Evolutionary conservation across 2,113 vertebrate species (phyloP).

Genomic region (Callopanchax toddi): DNA sequence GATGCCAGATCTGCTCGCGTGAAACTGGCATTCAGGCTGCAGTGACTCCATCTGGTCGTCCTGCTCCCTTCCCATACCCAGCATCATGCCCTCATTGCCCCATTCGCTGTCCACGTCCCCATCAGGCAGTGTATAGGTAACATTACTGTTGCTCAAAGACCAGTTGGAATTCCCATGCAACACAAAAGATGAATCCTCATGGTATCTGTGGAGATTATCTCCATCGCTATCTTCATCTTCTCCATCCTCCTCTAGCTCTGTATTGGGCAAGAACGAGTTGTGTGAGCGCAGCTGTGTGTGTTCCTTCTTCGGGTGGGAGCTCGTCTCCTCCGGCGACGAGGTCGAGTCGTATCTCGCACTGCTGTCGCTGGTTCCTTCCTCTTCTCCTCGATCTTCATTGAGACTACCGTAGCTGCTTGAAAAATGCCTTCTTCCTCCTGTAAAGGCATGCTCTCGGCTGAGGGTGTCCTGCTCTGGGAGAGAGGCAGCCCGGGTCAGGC

Average conservation of each 20-base stretch:
- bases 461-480: conserved; percentile 85
- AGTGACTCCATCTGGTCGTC: conserved; percentile 71
- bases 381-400: conserved; percentile 61
- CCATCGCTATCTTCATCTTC: conserved; percentile 77
- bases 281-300: conserved; percentile 58
- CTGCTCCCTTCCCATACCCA: conserved; percentile 77
- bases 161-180: conserved; percentile 82
- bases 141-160: conserved; percentile 61
- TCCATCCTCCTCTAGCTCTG: conserved; percentile 79
- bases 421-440: conserved; percentile 76
- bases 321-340: conserved; percentile 62
- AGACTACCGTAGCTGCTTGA: conserved; percentile 73
- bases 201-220: conserved; percentile 76
- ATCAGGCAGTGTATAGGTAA: not conserved
- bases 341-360: conserved; percentile 63
- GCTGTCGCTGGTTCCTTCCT: conserved; percentile 68
- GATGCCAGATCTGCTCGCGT: conserved; percentile 70
- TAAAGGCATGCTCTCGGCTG: conserved; percentile 82
- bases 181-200: conserved; percentile 85
- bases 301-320: conserved; percentile 66
- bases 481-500: conserved; percentile 79
- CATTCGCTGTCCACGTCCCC: conserved; percentile 50
- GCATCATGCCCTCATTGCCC: conserved; percentile 63
- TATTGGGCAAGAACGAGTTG: conserved; percentile 87
- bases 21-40: conserved; percentile 71